phyloP scores from a whole-genome alignment of 2,888 invertebrate species.

The Drosophila parthenogenetica region DNA sequence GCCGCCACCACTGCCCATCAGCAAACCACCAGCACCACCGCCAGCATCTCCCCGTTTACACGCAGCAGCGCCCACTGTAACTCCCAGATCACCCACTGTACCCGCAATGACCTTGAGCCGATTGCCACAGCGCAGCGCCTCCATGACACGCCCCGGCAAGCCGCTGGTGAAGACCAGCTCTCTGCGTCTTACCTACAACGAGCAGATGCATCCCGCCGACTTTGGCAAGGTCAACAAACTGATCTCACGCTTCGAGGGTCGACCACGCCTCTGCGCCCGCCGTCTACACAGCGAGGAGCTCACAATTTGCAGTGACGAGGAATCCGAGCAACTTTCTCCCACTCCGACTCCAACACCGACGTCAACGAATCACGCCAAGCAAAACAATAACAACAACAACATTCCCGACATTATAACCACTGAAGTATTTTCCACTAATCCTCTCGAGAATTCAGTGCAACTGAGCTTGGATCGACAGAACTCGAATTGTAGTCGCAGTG shows the following conservation, averaged over 20 bases:
- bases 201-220: conserved; percentile 82
- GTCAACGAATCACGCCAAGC: conserved; percentile 38
- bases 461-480: conserved; percentile 62
- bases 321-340: conserved; percentile 18
- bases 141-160: conserved; percentile 74
- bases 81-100: conserved; percentile 17
- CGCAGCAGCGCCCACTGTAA: conserved; percentile 42
- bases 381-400: conserved; percentile 10
- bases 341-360: conserved; percentile 38
- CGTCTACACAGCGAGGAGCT: conserved; percentile 66
- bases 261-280: conserved; percentile 58
- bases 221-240: conserved; percentile 84
- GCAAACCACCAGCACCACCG: conserved; percentile 57
- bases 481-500: conserved; percentile 73
- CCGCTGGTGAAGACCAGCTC: conserved; percentile 83
- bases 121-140: conserved; percentile 72
- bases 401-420: conserved; percentile 62
- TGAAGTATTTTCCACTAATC: conserved; percentile 16
- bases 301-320: conserved; percentile 60
- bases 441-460: not conserved
- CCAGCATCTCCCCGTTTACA: conserved; percentile 17
- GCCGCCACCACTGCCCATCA: conserved; percentile 64
- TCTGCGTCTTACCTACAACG: conserved; percentile 81
- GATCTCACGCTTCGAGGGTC: conserved; percentile 82
- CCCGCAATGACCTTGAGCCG: not conserved